Percentiles rank a stretch among this genome's conserved stretches.
Conservation (phyloP, 2,113 vertebrate genomes). For the Lepus timidus region DNA sequence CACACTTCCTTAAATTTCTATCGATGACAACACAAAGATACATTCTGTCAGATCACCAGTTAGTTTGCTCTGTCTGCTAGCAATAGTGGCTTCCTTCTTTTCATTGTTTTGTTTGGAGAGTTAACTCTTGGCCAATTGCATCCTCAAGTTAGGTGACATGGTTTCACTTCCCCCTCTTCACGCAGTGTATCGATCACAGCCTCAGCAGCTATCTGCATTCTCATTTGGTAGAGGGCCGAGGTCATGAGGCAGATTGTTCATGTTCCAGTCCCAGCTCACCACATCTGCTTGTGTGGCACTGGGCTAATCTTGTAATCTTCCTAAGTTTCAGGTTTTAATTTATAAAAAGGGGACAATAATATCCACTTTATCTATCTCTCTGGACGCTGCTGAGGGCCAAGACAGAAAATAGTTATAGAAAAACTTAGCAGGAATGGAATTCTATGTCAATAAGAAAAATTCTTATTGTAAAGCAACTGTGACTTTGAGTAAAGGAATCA, state of each 20-base stretch:
- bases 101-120: neutral
- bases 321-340: neutral
- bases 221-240: neutral
- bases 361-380: neutral
- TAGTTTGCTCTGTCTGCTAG: neutral
- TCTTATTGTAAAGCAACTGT: constrained; percentile 17
- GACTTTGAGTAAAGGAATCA: neutral
- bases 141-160: neutral
- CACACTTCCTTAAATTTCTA: neutral
- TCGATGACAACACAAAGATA: neutral
- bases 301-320: neutral
- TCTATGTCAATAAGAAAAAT: constrained; percentile 43
- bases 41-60: neutral
- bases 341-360: neutral
- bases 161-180: neutral
- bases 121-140: neutral
- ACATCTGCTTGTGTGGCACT: neutral
- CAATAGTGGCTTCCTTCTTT: neutral
- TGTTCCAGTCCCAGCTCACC: neutral
- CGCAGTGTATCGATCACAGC: neutral
- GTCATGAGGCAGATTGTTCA: neutral
- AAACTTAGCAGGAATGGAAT: neutral
- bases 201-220: neutral
- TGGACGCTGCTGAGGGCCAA: neutral
- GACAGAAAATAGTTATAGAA: neutral